These are phyloP conservation scores for Murina feae DNA, from an alignment of 2,113 vertebrate genomes.

Conservation along the genomic window DNA sequence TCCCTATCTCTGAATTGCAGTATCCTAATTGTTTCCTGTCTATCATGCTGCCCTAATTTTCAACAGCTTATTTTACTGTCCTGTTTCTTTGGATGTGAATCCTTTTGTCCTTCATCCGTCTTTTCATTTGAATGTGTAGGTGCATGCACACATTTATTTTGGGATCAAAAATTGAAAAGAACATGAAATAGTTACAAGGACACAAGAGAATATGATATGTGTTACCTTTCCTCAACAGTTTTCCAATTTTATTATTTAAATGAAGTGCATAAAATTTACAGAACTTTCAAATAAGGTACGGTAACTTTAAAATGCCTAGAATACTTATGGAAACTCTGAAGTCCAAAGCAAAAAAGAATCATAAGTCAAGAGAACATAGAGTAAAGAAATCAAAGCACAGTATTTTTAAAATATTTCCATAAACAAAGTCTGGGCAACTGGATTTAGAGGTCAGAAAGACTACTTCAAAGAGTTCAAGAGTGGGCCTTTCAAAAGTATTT, in stretches of 20 bases:
- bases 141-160: conserved; percentile 21
- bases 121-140: conserved; percentile 55
- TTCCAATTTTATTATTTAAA: conserved; percentile 25
- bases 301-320: conserved; percentile 31
- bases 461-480: neutral
- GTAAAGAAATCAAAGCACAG: neutral
- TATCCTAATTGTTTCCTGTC: conserved; percentile 68
- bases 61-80: conserved; percentile 42
- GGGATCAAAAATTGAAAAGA: conserved; percentile 42
- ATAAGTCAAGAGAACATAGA: neutral
- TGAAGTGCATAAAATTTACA: neutral
- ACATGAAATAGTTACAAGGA: conserved; percentile 33
- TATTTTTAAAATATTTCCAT: neutral
- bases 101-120: conserved; percentile 57
- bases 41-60: conserved; percentile 69
- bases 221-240: neutral
- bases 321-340: conserved; percentile 5
- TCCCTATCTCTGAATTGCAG: conserved; percentile 47
- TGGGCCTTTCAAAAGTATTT: neutral
- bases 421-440: neutral
- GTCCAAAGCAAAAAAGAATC: neutral
- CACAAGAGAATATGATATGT: neutral
- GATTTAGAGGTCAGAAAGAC: neutral
- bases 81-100: conserved; percentile 25
- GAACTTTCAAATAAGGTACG: neutral